Evolutionary conservation across 2,113 vertebrate species (phyloP), one percentile per base, ranked within the genome.

Genomic region (Uropsilus gracilis): DNA sequence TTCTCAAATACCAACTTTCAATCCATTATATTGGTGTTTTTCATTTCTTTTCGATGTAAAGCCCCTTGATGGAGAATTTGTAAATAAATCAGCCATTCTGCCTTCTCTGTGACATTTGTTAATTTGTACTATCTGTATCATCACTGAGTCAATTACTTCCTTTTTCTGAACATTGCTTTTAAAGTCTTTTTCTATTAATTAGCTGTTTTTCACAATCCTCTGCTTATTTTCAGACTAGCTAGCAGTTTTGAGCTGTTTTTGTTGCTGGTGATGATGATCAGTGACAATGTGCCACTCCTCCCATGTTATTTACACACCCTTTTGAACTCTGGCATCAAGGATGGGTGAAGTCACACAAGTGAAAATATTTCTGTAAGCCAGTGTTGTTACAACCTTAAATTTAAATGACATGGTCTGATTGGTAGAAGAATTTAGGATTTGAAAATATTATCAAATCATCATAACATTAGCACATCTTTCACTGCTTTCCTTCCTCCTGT

Each of bases 341-440:
- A 86, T 32, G 48, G 53, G 81, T 97, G 89, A 95, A 91, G 69
- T 92, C 90, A 94, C 30, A 69, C 90, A 75, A 88, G 71, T 84
- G 30, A 97, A 92, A 95, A 93, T 87, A 89, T 91, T 81, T 91
- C 86, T 84, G 34, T 73, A 94, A 96, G 66, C 75, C 73, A 89
- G 8, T 97, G 69, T 95, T 91, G 72, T 93, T 91, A 68, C 73
- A 93, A 75, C 85, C 75, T 97, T 95, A 91, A 89, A 92, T 95
- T 96, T 91, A 97, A 94, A 90, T 86, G 95, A 71, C 85, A 84
- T 46, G 3, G 44, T 73, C 76, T 61, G 39, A 76, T 87, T 75
- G 32, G 76, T 84, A 86, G 77, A 86, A 95, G 64, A 95, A 92
- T 32, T 75, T 89, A 72, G 30, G 11, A 32, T 73, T 93, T 93